Evolutionary conservation across 92 coral and sea anemone species (phyloP).

Genomic region (Scolanthus callimorphus): DNA sequence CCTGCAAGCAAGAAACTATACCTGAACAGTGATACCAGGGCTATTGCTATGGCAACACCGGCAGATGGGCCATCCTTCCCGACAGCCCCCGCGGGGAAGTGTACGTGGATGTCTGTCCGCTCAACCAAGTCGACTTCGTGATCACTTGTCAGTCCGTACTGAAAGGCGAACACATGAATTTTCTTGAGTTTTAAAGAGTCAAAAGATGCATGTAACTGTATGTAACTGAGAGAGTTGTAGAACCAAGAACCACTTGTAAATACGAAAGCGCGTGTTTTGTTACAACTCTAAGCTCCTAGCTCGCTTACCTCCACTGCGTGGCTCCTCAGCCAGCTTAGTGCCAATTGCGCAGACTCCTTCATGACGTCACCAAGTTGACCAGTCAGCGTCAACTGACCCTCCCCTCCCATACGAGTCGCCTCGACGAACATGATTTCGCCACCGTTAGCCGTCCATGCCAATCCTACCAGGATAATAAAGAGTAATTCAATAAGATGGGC

Average conservation of each 20-base stretch:
- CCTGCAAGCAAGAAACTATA: too few species aligned
- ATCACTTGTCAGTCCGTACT: constrained; percentile 71
- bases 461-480: too few species aligned
- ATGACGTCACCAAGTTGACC: constrained; percentile 89
- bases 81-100: constrained; percentile 91
- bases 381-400: constrained; percentile 79
- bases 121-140: constrained; percentile 72
- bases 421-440: constrained; percentile 93
- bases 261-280: too few species aligned
- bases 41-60: constrained; percentile 78
- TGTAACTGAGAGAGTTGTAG: too few species aligned
- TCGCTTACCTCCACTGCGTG: constrained; percentile 71
- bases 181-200: too few species aligned
- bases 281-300: too few species aligned
- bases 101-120: constrained; percentile 79
- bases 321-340: constrained; percentile 89
- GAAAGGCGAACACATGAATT: too few species aligned
- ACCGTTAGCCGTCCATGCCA: constrained; percentile 94
- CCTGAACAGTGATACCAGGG: constrained; percentile 80
- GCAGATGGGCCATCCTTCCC: constrained; percentile 95
- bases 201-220: too few species aligned
- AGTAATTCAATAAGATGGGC: too few species aligned
- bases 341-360: constrained; percentile 89
- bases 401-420: constrained; percentile 92
- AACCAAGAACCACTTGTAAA: too few species aligned